Evolutionary conservation across 2,888 invertebrate genomes (phyloP), one percentile per base, ranked within the genome.

Genomic region (Tetropium fuscum): DNA sequence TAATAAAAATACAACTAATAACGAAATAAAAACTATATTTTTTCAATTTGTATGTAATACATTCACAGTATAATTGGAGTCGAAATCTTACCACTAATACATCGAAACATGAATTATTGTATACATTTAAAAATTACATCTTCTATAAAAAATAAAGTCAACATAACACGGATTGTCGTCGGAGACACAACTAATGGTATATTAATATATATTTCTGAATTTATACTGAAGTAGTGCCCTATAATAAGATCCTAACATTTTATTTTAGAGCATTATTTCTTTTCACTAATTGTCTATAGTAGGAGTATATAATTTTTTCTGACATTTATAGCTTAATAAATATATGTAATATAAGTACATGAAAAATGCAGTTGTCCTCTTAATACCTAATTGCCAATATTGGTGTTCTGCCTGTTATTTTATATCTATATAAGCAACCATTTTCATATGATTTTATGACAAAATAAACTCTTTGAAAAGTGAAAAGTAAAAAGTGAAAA

Each of bases 351-450:
- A 7, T 34, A 34, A 34, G 34, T 34, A 34, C 34, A 34, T 34
- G 1, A 15, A 34, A 32, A 34, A 34, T 34, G 34, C 13, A 1
- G 2, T 5, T 11, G 6, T 11, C 20, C 22, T 13, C 10, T 43
- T 48, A 48, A 48, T 20, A 34, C 20, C 25, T 40, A 27, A 38
- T n/a, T 49, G n/a, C 51, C 51, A 25, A 34, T 51, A 51, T 51
- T 51, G 51, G 51, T 51, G 51, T 51, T 51, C 51, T 51, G 51
- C 51, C 40, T 51, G 40, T 27, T 51, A 51, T n/a, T n/a, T n/a
- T n/a, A 25, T 51, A 51, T 18, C 40, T 51, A 51, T 10, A 40
- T 15, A 40, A 38, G 51, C 38, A 27, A 27, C 36, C 6, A 36
- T 36, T 48, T 20, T 36, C 1, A 44, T 13, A 44, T 6, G 13